Evolutionary conservation across 2,888 invertebrate species (phyloP).

Genomic region (Eristalis intricaria): DNA sequence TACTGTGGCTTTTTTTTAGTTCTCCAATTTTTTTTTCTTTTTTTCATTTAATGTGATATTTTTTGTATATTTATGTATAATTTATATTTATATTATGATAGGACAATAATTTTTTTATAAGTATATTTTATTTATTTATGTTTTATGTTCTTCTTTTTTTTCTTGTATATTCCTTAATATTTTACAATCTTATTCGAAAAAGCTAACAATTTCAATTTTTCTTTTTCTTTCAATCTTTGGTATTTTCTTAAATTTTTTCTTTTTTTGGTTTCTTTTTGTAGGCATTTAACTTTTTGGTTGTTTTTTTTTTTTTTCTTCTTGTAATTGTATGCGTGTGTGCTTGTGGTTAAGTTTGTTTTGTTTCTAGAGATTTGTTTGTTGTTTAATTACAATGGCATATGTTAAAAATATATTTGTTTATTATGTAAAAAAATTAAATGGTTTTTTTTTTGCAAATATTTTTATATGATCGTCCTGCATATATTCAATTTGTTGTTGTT

Average conservation of each 20-base stretch:
- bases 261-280: slow-evolving; percentile 59
- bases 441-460: slow-evolving; percentile 56
- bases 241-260: slow-evolving; percentile 48
- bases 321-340: slow-evolving; percentile 32
- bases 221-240: slow-evolving; percentile 66
- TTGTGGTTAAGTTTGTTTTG: slow-evolving; percentile 39
- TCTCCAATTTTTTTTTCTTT: slow-evolving; percentile 38
- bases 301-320: slow-evolving; percentile 44
- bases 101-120: slow-evolving; percentile 66
- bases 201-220: slow-evolving; percentile 71
- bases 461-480: slow-evolving; percentile 68
- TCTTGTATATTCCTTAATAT: slow-evolving; percentile 55
- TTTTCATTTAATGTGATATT: slow-evolving; percentile 60
- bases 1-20: slow-evolving; percentile 52
- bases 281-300: slow-evolving; percentile 75
- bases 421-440: slow-evolving; percentile 69
- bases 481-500: slow-evolving; percentile 40
- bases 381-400: slow-evolving; percentile 66
- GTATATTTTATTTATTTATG: slow-evolving; percentile 67
- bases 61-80: slow-evolving; percentile 57
- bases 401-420: slow-evolving; percentile 53
- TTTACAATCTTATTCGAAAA: slow-evolving; percentile 72
- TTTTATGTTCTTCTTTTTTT: slow-evolving; percentile 9
- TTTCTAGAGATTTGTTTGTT: background rate
- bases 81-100: slow-evolving; percentile 66